Conservation (phyloP, 2,888 invertebrate species). For the Ecdyonurus torrentis region DNA sequence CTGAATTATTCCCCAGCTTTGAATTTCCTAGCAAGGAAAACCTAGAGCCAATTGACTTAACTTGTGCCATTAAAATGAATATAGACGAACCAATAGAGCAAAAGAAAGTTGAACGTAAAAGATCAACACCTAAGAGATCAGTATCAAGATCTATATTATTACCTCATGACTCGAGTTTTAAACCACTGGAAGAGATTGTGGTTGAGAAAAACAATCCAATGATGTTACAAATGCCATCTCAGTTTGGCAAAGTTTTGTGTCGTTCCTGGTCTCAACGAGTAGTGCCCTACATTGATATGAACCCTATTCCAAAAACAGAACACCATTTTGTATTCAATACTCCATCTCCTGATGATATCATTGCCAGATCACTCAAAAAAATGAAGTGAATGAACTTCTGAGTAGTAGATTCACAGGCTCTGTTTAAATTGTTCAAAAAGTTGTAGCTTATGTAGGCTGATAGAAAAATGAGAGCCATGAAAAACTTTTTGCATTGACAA, state of each 20-base stretch:
- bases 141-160: not conserved
- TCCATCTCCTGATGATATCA: slow-evolving; percentile 41
- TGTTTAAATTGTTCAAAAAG: too few relatives aligned
- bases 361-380: slow-evolving; percentile 25
- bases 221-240: slow-evolving; percentile 23
- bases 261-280: slow-evolving; percentile 22
- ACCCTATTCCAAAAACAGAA: slow-evolving; percentile 12
- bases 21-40: not conserved
- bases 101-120: not conserved
- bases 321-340: slow-evolving; percentile 35
- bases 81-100: not conserved
- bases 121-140: not conserved
- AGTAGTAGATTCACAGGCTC: too few relatives aligned
- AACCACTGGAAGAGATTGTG: not conserved
- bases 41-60: not conserved
- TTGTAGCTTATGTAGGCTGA: too few relatives aligned
- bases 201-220: too few relatives aligned
- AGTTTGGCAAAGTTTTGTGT: slow-evolving; percentile 33
- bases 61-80: not conserved
- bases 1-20: not conserved
- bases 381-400: not conserved
- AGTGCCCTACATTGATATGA: slow-evolving; percentile 13
- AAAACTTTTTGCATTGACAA: too few relatives aligned
- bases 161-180: not conserved
- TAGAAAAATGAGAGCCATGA: too few relatives aligned